Evolutionary conservation across 2,113 vertebrate species (phyloP).

Genomic region (Nestor notabilis): DNA sequence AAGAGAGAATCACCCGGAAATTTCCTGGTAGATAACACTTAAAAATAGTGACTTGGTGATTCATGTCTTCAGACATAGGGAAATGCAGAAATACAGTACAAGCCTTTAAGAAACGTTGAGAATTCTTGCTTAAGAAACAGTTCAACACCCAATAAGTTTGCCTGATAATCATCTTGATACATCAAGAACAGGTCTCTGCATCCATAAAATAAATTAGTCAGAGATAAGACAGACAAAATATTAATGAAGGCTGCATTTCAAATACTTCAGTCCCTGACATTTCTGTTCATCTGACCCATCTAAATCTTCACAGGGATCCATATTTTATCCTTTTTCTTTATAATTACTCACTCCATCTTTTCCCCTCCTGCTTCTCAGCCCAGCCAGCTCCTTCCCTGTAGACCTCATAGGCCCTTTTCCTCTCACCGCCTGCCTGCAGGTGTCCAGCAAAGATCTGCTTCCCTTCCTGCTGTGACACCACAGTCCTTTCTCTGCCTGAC

Average conservation of each 20-base stretch:
- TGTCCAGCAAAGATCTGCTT: not conserved
- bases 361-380: not conserved
- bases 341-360: not conserved
- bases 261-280: not conserved
- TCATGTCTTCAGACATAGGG: not conserved
- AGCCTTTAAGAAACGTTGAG: not conserved
- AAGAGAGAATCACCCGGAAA: not conserved
- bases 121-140: not conserved
- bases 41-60: not conserved
- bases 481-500: not conserved
- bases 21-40: not conserved
- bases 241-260: slow-evolving; percentile 12
- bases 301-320: not conserved
- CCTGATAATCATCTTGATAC: not conserved
- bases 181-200: not conserved
- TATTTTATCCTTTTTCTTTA: not conserved
- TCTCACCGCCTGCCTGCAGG: not conserved
- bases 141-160: not conserved
- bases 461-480: not conserved
- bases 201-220: not conserved
- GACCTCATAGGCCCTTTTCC: not conserved
- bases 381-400: not conserved
- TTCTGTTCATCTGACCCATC: not conserved
- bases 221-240: slow-evolving; percentile 11
- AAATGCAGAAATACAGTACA: not conserved